phyloP scores from a whole-genome alignment of 2,888 invertebrate species.

The Zhengitettix transpicula region DNA sequence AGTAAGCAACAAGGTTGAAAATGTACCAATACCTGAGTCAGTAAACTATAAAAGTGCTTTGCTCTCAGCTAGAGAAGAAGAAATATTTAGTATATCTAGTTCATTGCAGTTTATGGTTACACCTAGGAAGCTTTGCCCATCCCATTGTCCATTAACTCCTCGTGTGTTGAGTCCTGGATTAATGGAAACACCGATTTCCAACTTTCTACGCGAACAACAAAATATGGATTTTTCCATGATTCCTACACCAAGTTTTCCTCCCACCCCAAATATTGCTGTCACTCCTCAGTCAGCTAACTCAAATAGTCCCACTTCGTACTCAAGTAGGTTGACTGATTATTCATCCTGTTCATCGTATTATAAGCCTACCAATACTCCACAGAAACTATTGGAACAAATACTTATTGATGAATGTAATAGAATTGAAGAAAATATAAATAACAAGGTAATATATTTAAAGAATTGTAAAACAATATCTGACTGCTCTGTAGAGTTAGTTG shows the following conservation, averaged over 20 bases:
- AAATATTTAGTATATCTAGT: too few relatives aligned
- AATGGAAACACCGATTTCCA: slow-evolving; percentile 7
- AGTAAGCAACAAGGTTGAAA: too few relatives aligned
- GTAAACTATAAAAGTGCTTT: too few relatives aligned
- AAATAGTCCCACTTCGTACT: background rate
- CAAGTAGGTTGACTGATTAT: slow-evolving; percentile 4
- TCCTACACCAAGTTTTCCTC: slow-evolving; percentile 7
- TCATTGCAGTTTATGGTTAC: too few relatives aligned
- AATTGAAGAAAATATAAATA: background rate
- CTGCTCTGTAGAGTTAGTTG: too few relatives aligned
- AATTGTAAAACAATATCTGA: background rate
- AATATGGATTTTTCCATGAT: background rate
- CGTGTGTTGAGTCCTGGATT: slow-evolving; percentile 5
- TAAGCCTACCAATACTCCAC: slow-evolving; percentile 1
- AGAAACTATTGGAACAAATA: slow-evolving; percentile 1
- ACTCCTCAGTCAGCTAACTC: slow-evolving; percentile 2
- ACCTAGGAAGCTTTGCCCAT: too few relatives aligned
- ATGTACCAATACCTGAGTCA: too few relatives aligned
- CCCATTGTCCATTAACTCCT: slow-evolving; percentile 5
- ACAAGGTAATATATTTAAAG: background rate
- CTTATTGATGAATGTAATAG: slow-evolving; percentile 3
- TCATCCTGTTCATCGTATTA: slow-evolving; percentile 8
- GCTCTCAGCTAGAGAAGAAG: too few relatives aligned
- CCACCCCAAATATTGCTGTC: slow-evolving; percentile 6
- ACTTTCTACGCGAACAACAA: background rate